Evolutionary conservation across 1,140 invertebrate genomes (phyloP).

Genomic region (Philopotamus ludificatus): DNA sequence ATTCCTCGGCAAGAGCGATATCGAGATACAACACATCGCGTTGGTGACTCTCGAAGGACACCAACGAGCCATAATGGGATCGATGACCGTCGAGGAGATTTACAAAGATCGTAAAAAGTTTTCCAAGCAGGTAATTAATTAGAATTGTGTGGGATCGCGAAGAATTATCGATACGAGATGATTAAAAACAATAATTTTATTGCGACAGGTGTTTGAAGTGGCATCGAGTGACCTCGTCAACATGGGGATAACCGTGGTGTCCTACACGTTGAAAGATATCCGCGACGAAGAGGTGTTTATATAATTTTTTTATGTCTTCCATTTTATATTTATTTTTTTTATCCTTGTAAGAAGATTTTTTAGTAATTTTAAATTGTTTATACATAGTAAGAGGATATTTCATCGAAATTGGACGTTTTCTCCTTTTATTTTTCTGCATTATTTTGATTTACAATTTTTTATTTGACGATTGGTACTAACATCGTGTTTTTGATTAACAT

Average conservation of each 20-base stretch:
- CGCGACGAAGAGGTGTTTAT: constrained; percentile 95
- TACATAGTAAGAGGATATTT: too few relatives aligned
- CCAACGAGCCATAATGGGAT: constrained; percentile 97
- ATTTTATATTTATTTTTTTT: too few relatives aligned
- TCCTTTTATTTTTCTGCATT: too few relatives aligned
- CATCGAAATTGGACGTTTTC: too few relatives aligned
- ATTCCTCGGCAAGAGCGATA: constrained; percentile 89
- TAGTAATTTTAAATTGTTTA: too few relatives aligned
- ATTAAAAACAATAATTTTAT: too few relatives aligned
- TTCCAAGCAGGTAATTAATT: constrained; percentile 73
- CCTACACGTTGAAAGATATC: constrained; percentile 97
- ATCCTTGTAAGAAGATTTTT: too few relatives aligned
- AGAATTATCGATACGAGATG: not conserved
- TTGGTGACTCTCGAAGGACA: constrained; percentile 96
- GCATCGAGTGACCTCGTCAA: constrained; percentile 94
- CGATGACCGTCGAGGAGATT: constrained; percentile 98
- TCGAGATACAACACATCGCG: constrained; percentile 90
- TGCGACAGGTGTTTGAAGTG: constrained; percentile 90
- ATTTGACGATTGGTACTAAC: too few relatives aligned
- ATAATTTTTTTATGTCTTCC: constrained; percentile 55
- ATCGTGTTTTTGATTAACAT: too few relatives aligned
- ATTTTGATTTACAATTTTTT: too few relatives aligned
- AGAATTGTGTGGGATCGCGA: not conserved
- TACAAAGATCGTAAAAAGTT: constrained; percentile 99
- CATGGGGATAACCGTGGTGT: constrained; percentile 98